phyloP scores from a whole-genome alignment of 2,888 invertebrate species.

The Strigamia transsilvanica region DNA sequence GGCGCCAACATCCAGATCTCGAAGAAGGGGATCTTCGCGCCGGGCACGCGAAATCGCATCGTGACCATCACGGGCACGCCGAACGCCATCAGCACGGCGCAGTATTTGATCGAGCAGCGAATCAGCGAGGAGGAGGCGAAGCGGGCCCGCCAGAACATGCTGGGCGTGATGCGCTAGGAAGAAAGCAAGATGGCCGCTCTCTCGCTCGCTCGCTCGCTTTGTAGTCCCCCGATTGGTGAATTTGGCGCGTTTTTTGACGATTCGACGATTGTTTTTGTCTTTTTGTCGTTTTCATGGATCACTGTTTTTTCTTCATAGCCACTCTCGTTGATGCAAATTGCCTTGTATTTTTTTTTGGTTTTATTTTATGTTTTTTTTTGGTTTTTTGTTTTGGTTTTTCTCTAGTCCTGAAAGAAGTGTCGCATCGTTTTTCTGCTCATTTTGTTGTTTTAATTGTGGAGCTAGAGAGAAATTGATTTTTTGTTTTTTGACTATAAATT shows the following conservation, averaged over 20 bases:
- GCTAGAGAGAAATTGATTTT: no score
- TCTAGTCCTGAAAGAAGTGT: constrained; percentile 8
- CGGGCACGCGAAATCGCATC: constrained; percentile 95
- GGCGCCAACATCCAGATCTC: constrained; percentile 98
- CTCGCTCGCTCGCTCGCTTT: no score
- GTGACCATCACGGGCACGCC: constrained; percentile 93
- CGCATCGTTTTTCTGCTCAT: not conserved
- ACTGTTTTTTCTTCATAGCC: constrained; percentile 27
- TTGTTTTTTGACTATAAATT: not conserved
- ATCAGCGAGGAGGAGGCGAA: constrained; percentile 95
- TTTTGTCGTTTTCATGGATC: constrained; percentile 3
- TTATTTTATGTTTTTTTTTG: not conserved
- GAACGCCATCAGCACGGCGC: constrained; percentile 88
- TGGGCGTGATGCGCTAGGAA: constrained; percentile 56
- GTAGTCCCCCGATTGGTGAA: no score
- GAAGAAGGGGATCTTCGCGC: constrained; percentile 96
- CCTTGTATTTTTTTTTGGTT: not conserved
- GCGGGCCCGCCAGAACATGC: constrained; percentile 81
- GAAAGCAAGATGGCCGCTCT: no score
- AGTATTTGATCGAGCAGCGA: constrained; percentile 95
- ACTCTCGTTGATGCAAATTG: not conserved
- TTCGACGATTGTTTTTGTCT: not conserved
- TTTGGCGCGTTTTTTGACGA: no score
- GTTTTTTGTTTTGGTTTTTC: not conserved
- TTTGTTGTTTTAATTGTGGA: not conserved